Evolutionary conservation across 2,797 vertebrate species (phyloP).

Genomic region (Pangasius krempfi): DNA sequence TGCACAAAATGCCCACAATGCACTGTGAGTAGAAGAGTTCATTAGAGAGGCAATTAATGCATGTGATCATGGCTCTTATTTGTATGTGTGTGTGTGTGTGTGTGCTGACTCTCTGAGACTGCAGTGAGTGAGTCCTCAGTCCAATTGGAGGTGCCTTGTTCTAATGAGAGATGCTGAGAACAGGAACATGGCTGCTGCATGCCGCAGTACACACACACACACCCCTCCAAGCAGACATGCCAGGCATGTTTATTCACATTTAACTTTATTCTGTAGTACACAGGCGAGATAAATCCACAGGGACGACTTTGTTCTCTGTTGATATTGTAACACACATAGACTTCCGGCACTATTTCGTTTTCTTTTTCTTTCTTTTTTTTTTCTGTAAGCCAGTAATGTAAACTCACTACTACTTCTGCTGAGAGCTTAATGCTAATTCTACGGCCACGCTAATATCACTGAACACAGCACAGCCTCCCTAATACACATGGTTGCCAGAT

Average conservation of each 20-base stretch:
- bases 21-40: slow-evolving; percentile 7
- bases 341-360: neutral
- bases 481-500: neutral
- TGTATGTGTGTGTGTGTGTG: slow-evolving; percentile 55
- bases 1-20: slow-evolving; percentile 17
- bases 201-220: slow-evolving; percentile 42
- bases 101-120: slow-evolving; percentile 60
- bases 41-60: slow-evolving; percentile 10
- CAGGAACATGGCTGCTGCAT: slow-evolving; percentile 29
- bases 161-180: slow-evolving; percentile 74
- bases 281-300: slow-evolving; percentile 19
- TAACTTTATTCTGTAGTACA: neutral
- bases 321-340: neutral
- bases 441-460: neutral
- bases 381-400: neutral
- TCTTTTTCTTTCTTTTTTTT: neutral
- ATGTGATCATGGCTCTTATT: slow-evolving; percentile 26
- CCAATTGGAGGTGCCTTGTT: slow-evolving; percentile 56
- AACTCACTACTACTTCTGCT: neutral
- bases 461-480: neutral
- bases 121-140: slow-evolving; percentile 59
- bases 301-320: neutral
- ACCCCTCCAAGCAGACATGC: slow-evolving; percentile 21
- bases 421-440: neutral
- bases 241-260: neutral